Conservation (phyloP, 2,888 invertebrate species). For the Agonopterix arenella region DNA sequence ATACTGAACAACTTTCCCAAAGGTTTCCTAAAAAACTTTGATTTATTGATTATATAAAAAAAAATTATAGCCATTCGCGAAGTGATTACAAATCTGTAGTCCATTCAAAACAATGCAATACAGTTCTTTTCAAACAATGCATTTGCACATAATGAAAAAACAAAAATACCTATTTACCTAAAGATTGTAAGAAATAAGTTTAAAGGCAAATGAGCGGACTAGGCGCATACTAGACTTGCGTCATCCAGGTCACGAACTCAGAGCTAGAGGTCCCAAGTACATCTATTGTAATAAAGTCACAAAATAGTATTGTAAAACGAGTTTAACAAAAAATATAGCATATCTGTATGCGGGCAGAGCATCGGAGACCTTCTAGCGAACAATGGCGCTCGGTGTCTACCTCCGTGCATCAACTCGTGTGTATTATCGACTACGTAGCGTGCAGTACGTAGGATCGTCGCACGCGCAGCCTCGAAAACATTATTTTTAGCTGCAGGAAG, state of each 20-base stretch:
- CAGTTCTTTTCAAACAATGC: too few relatives aligned
- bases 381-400: slow-evolving; percentile 28
- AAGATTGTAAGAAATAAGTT: background rate
- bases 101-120: too few relatives aligned
- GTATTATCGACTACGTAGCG: slow-evolving; percentile 1
- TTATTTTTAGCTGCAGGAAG: slow-evolving; percentile 70
- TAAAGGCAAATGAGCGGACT: slow-evolving; percentile 3
- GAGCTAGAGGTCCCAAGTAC: slow-evolving; percentile 6
- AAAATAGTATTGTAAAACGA: slow-evolving; percentile 1
- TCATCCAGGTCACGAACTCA: slow-evolving; percentile 32
- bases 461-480: slow-evolving; percentile 66
- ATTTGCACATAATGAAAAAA: too few relatives aligned
- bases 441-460: slow-evolving; percentile 31
- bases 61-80: too few relatives aligned
- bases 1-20: too few relatives aligned
- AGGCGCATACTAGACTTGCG: slow-evolving; percentile 28
- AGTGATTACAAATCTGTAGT: too few relatives aligned
- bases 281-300: slow-evolving; percentile 9
- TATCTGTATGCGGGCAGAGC: slow-evolving; percentile 32
- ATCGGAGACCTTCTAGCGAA: slow-evolving; percentile 50
- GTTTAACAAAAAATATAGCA: slow-evolving; percentile 8
- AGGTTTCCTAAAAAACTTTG: too few relatives aligned
- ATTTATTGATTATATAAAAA: too few relatives aligned
- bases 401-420: background rate
- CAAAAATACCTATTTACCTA: too few relatives aligned